Evolutionary conservation across 2,888 invertebrate genomes (phyloP), one percentile per base, ranked within the genome.

Genomic region (Cephus spinipes): DNA sequence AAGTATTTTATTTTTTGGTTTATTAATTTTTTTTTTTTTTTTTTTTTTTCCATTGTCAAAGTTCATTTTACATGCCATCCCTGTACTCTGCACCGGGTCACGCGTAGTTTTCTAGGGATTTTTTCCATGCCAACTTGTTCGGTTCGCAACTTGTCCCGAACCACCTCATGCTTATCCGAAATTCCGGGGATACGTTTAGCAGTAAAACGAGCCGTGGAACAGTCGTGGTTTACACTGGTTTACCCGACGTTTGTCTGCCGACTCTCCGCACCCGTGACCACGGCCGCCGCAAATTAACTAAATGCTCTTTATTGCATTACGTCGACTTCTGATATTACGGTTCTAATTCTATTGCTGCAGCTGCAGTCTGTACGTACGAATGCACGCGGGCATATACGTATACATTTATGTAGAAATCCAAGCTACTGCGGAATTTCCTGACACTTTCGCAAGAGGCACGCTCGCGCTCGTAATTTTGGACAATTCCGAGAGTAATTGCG

Each of bases 241-340:
- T 23, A 71, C 30, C 32, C 71, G 11, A 11, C 31, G 71, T 71
- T 33, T 71, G 31, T 71, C 11, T 30, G 12, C 30, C 6, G 71
- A 11, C 31, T 30, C 71, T 71, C 71, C 71, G 31, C 71, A 15
- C 31, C 31, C 71, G 3, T 9, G 40, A 55, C 40, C 40, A 1
- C 40, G 40, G 1, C 2, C 23, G 73, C 83, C 78, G 77, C 79
- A 80, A 83, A 84, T 83, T 82, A 83, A 83, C 81, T 82, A 80
- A 83, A 83, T 82, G 83, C 82, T 83, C 81, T 80, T 80, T 79
- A 83, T 83, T 82, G 80, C 81, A 77, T 81, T 82, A 71, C 73
- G 71, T 73, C 79, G 76, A 77, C 74, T 79, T 76, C 81, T 69
- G 79, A 81, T 83, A 83, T 83, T 81, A 79, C 79, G 76, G 77